These are phyloP conservation scores for Barbus barbus DNA, from an alignment of 2,113 vertebrate species.

Conservation along the genomic window DNA sequence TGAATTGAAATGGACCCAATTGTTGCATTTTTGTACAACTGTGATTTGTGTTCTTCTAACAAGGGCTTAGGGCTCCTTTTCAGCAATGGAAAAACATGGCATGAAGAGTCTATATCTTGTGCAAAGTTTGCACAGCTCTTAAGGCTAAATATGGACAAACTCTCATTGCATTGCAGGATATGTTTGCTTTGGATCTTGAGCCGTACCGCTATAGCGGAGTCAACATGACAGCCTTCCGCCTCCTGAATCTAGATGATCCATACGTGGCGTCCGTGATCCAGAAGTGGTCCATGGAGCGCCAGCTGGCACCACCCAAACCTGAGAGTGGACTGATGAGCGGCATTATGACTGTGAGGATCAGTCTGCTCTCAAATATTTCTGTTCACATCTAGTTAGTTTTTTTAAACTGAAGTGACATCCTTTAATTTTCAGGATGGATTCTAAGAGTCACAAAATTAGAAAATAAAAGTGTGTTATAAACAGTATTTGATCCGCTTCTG, in stretches of 20 bases:
- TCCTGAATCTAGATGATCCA: constrained; percentile 87
- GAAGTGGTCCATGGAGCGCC: constrained; percentile 90
- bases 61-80: background rate
- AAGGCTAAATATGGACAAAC: background rate
- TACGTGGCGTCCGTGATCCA: constrained; percentile 86
- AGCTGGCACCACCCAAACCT: constrained; percentile 85
- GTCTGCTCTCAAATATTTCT: too few relatives aligned
- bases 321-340: constrained; percentile 92
- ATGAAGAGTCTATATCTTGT: background rate
- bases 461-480: too few relatives aligned
- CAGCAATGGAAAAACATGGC: background rate
- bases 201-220: constrained; percentile 96
- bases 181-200: constrained; percentile 94
- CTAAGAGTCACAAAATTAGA: too few relatives aligned
- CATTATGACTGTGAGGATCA: constrained; percentile 87
- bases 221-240: constrained; percentile 95
- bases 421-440: too few relatives aligned
- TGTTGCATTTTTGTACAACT: background rate
- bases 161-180: constrained; percentile 75
- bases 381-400: too few relatives aligned
- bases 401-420: too few relatives aligned
- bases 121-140: constrained; percentile 3
- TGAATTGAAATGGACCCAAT: background rate
- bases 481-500: too few relatives aligned
- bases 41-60: background rate